Conservation (phyloP, 1,140 invertebrate species). For the Eumeta japonica region DNA sequence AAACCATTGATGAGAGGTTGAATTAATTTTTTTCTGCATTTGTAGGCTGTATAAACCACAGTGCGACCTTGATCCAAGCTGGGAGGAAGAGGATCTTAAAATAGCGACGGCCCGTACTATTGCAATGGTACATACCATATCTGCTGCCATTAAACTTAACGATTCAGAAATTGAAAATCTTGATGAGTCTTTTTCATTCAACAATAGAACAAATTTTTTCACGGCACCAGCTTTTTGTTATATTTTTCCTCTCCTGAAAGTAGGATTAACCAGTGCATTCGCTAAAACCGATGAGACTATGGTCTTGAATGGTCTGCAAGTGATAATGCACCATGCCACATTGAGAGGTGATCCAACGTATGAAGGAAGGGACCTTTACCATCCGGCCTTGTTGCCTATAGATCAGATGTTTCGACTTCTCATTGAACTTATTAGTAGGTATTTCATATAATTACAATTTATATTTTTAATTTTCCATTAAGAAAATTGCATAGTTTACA, state of each 20-base stretch:
- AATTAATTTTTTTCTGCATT: conserved; percentile 5
- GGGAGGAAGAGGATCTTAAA: conserved; percentile 72
- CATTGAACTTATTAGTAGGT: conserved; percentile 75
- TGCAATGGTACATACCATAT: conserved; percentile 53
- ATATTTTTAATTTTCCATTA: too few species aligned
- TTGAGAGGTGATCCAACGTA: conserved; percentile 50
- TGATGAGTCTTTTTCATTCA: conserved; percentile 7
- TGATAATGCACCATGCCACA: conserved; percentile 72
- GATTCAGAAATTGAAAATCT: too few species aligned
- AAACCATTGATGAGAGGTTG: too few species aligned
- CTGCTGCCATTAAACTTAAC: conserved; percentile 1
- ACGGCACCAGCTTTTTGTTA: conserved; percentile 78
- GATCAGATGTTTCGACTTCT: conserved; percentile 79
- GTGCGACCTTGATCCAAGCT: conserved; percentile 74
- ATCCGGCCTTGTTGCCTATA: conserved; percentile 77
- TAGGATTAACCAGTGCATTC: conserved; percentile 45
- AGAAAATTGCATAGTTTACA: too few species aligned
- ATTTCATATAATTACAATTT: too few species aligned
- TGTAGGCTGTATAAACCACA: conserved; percentile 68
- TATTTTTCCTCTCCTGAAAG: conserved; percentile 76
- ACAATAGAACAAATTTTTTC: conserved; percentile 52
- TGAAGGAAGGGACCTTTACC: conserved; percentile 57
- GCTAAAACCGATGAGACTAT: conserved; percentile 62
- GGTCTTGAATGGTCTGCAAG: conserved; percentile 64
- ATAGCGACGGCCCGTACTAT: conserved; percentile 64